Evolutionary conservation across 2,888 invertebrate genomes (phyloP), one percentile per base, ranked within the genome.

Genomic region (Syrista parreyssii): DNA sequence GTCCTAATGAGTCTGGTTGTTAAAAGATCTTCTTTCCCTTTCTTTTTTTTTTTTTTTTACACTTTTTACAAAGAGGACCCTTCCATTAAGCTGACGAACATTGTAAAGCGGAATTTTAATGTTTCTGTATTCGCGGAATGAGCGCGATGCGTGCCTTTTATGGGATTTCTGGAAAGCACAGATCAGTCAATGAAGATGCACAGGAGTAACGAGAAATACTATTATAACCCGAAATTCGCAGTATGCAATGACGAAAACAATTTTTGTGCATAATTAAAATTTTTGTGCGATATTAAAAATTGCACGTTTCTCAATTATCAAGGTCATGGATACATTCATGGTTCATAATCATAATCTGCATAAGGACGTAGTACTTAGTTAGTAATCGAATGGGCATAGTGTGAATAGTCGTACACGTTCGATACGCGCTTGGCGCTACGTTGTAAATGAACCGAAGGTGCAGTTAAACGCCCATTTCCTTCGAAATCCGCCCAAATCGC

Each of bases 1-100:
- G 81, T 85, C 88, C 90, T 91, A 91, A 91, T 91, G 91, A 91
- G 91, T 90, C 89, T 88, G 91, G 89, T 87, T 91, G 91, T 91
- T 91, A 91, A 91, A 90, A 90, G 88, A 89, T 85, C 80, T 82
- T 76, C 69, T 78, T 68, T 76, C 75, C 81, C 78, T 78, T 68
- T 76, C 36, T 79, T 74, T 12, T 75, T 36, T 79, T 74, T 55
- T 78, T 80, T 76, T 76, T 80, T 74, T 78, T 72, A 68, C 75
- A 76, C 77, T 55, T 77, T 72, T 71, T 33, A 34, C 73, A 73
- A 35, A 75, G 75, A 75, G 55, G 23, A 55, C 23, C 55, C 55
- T 82, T 87, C 85, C 87, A 86, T 86, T 86, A 85, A 81, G 78
- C 77, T 76, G 79, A 80, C 83, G 79, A 83, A 88, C 86, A 88